Evolutionary conservation across 2,888 invertebrate genomes (phyloP).

Genomic region (Anagyrus pseudococci): DNA sequence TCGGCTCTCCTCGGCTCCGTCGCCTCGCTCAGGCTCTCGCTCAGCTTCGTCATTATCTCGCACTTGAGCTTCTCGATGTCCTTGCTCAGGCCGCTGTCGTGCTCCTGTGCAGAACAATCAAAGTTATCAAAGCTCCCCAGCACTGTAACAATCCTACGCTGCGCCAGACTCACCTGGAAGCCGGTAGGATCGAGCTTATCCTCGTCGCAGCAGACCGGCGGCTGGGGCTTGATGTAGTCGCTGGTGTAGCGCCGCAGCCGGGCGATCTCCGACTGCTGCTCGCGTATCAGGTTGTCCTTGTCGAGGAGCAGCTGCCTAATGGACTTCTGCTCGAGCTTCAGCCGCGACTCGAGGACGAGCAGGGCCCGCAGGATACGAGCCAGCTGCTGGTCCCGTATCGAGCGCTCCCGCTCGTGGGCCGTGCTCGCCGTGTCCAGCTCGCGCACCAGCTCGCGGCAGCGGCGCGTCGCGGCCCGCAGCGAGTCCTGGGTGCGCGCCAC

Average conservation of each 20-base stretch:
- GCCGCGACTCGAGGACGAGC: conserved; percentile 74
- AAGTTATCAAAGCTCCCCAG: no score
- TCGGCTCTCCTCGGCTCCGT: no score
- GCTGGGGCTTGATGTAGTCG: conserved; percentile 69
- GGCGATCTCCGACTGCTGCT: conserved; percentile 74
- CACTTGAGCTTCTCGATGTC: conserved; percentile 55
- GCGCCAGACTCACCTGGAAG: conserved; percentile 32
- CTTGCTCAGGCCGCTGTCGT: conserved; percentile 49
- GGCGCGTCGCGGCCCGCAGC: conserved; percentile 69
- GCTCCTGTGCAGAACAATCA: no score
- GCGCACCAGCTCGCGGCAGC: conserved; percentile 72
- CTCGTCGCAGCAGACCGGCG: conserved; percentile 54
- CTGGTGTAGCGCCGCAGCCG: conserved; percentile 66
- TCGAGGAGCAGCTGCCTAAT: conserved; percentile 73
- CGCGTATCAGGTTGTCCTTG: conserved; percentile 75
- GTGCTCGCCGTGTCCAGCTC: conserved; percentile 54
- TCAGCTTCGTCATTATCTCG: conserved; percentile 55
- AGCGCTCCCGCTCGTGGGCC: conserved; percentile 65
- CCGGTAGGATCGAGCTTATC: conserved; percentile 34
- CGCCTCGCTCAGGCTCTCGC: conserved; percentile 35
- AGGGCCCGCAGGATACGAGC: conserved; percentile 74
- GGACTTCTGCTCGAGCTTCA: conserved; percentile 76
- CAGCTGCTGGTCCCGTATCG: conserved; percentile 74
- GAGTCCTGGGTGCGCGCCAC: conserved; percentile 73
- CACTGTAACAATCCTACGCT: no score